These are phyloP conservation scores for Acanthiza pusilla DNA, from an alignment of 2,797 vertebrate species.

Conservation along the genomic window DNA sequence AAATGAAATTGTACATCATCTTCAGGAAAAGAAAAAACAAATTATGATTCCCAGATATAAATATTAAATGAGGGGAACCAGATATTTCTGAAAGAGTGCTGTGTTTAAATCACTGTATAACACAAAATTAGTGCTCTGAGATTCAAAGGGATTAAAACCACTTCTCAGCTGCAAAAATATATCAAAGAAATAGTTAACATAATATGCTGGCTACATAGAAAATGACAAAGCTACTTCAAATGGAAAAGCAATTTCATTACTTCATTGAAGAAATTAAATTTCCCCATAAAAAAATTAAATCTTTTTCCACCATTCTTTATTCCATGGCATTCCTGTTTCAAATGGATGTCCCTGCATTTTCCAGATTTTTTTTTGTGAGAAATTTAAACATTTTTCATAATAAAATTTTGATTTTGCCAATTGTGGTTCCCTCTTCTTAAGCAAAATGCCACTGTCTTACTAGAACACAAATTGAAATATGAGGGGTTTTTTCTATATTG, in stretches of 20 bases:
- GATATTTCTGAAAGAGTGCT: not conserved
- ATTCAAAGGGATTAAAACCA: not conserved
- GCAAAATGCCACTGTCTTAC: not conserved
- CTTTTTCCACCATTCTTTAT: not conserved
- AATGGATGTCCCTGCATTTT: not conserved
- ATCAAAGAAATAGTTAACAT: not conserved
- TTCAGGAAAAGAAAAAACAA: conserved; percentile 17
- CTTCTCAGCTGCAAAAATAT: not conserved
- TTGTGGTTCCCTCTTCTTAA: not conserved
- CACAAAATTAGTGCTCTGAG: not conserved
- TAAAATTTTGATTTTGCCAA: not conserved
- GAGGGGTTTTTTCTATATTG: not conserved
- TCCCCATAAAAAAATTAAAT: not conserved
- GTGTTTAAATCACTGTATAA: not conserved
- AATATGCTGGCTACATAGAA: not conserved
- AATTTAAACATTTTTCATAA: not conserved
- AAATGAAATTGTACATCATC: not conserved
- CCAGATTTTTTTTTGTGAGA: not conserved
- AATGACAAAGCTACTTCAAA: not conserved
- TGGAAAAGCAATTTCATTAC: not conserved
- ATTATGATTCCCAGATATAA: not conserved
- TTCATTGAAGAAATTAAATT: not conserved
- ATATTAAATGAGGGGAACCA: not conserved
- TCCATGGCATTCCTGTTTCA: not conserved
- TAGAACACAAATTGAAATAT: not conserved